phyloP scores from a whole-genome alignment of 2,797 vertebrate species.

The Enteromius trimaculatus region DNA sequence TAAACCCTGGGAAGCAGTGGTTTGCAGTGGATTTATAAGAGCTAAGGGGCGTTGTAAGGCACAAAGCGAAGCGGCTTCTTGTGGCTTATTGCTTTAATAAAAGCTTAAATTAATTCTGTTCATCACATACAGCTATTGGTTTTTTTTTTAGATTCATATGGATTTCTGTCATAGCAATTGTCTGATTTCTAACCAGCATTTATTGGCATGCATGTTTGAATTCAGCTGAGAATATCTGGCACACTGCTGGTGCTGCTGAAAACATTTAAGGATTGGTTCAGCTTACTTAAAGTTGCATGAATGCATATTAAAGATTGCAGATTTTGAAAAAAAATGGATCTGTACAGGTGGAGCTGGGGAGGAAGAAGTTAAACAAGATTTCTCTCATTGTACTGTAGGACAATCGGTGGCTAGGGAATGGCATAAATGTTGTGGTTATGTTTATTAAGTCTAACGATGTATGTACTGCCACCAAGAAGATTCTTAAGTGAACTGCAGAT shows the following conservation, averaged over 20 bases:
- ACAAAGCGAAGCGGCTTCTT: too few relatives aligned
- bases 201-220: too few relatives aligned
- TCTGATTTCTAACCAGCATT: too few relatives aligned
- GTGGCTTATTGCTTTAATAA: too few relatives aligned
- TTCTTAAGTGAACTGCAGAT: not conserved
- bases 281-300: not conserved
- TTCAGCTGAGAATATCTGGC: too few relatives aligned
- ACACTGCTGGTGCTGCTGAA: too few relatives aligned
- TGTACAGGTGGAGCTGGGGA: not conserved
- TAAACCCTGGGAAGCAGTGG: too few relatives aligned
- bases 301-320: not conserved
- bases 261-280: not conserved
- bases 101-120: not conserved
- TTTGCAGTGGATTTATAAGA: too few relatives aligned
- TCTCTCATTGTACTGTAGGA: not conserved
- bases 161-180: not conserved
- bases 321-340: not conserved
- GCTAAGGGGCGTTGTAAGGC: too few relatives aligned
- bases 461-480: not conserved
- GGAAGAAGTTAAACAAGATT: not conserved
- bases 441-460: not conserved
- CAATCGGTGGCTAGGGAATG: not conserved
- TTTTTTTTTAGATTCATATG: not conserved
- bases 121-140: not conserved
- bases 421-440: not conserved